Conservation (phyloP, 2,888 invertebrate genomes). For the Papilio protenor region DNA sequence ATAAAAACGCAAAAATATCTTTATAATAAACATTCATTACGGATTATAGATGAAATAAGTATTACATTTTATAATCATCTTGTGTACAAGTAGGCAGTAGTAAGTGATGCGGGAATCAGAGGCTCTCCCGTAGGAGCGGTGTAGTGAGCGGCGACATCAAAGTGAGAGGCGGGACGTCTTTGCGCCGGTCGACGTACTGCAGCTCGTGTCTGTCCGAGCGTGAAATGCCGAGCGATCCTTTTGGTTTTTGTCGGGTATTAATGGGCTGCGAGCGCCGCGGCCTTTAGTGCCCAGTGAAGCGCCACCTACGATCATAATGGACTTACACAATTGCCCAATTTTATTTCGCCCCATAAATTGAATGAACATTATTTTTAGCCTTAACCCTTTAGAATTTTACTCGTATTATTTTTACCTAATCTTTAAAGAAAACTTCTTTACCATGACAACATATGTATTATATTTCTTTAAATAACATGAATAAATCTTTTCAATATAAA, state of each 20-base stretch:
- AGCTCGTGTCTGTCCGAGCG: constrained; percentile 15
- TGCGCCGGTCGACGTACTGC: constrained; percentile 13
- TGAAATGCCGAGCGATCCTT: constrained; percentile 22
- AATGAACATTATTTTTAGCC: constrained; percentile 11
- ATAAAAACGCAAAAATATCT: neutral
- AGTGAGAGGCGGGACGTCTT: constrained; percentile 11
- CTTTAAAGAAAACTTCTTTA: neutral
- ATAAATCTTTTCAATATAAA: constrained; percentile 1
- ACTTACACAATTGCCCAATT: constrained; percentile 15
- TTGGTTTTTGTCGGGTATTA: constrained; percentile 35
- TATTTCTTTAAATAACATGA: neutral
- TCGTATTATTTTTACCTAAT: neutral
- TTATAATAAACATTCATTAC: neutral
- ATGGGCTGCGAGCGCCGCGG: constrained; percentile 20
- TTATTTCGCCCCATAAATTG: constrained; percentile 5
- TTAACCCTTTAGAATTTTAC: neutral
- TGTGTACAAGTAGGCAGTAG: neutral
- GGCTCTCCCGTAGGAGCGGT: constrained; percentile 6
- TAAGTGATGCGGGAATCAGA: neutral
- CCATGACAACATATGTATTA: neutral
- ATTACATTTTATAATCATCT: neutral
- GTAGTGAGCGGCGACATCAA: constrained; percentile 21
- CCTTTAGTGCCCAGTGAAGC: neutral
- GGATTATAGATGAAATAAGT: no score
- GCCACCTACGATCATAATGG: constrained; percentile 1